A percentile compares a stretch with the other conserved stretches of the same genome.
Evolutionary conservation across 2,797 vertebrate species (phyloP).

Genomic region (Otus scops): DNA sequence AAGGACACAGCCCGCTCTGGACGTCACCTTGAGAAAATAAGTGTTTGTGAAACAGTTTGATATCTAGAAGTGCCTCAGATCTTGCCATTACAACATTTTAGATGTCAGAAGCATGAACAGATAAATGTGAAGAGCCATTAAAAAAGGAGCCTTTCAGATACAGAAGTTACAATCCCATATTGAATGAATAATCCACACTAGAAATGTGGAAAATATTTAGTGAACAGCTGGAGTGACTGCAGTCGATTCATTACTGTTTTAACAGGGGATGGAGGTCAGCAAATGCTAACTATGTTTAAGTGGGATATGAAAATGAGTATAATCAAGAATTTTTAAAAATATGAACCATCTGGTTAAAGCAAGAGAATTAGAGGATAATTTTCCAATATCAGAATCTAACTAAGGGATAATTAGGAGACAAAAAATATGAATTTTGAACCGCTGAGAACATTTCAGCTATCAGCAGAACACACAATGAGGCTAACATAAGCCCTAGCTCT

Average conservation of each 20-base stretch:
- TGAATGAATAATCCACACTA: constrained; percentile 50
- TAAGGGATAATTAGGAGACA: constrained; percentile 52
- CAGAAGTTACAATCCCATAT: neutral
- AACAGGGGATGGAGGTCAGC: constrained; percentile 46
- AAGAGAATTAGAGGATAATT: constrained; percentile 56
- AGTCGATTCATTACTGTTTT: constrained; percentile 43
- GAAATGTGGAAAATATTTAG: constrained; percentile 42
- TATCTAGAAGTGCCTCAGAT: constrained; percentile 13
- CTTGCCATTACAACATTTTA: constrained; percentile 4
- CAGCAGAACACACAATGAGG: constrained; percentile 13
- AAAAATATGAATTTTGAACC: constrained; percentile 46
- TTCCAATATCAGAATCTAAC: constrained; percentile 55
- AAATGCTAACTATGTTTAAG: constrained; percentile 60
- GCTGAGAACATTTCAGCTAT: constrained; percentile 32
- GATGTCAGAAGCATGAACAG: neutral
- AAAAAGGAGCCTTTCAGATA: constrained; percentile 7
- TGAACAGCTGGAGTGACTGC: constrained; percentile 62
- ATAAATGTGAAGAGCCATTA: constrained; percentile 15
- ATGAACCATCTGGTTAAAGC: constrained; percentile 59
- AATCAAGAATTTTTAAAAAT: constrained; percentile 57
- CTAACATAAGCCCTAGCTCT: neutral
- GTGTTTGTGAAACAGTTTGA: neutral
- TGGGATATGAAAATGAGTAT: constrained; percentile 57
- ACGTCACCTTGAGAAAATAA: neutral
- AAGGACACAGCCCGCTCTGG: neutral